Evolutionary conservation across 2,888 invertebrate species (phyloP).

Genomic region (Ypsolopha scabrella): DNA sequence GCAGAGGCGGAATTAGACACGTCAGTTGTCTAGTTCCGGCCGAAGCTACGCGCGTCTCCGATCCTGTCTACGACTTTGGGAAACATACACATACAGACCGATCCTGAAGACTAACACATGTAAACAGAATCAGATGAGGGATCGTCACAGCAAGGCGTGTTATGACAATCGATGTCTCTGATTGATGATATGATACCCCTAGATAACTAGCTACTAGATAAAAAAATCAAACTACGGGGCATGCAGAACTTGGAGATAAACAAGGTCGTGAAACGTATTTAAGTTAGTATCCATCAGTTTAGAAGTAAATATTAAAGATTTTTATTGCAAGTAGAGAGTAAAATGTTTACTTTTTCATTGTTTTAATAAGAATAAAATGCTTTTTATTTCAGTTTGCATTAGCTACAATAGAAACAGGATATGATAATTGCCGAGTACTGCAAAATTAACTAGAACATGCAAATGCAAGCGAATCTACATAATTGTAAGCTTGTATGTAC

Average conservation of each 20-base stretch:
- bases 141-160: conserved; percentile 12
- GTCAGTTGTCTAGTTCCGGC: conserved; percentile 4
- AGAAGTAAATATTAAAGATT: not conserved
- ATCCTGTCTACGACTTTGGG: conserved; percentile 30
- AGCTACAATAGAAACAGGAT: not conserved
- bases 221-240: not conserved
- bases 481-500: conserved; percentile 1
- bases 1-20: conserved; percentile 2
- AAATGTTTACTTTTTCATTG: not conserved
- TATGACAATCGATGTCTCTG: not conserved
- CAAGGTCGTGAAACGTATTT: not conserved
- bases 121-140: conserved; percentile 19
- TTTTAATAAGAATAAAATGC: not conserved
- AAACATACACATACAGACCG: conserved; percentile 11
- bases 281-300: not conserved
- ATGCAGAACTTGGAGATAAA: not conserved
- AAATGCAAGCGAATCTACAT: conserved; percentile 7
- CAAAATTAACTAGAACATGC: conserved; percentile 10
- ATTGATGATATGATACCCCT: not conserved
- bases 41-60: conserved; percentile 19
- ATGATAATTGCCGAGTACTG: conserved; percentile 1
- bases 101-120: conserved; percentile 13
- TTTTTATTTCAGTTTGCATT: not conserved
- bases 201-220: not conserved
- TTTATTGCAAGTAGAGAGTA: not conserved